Evolutionary conservation across 1,140 invertebrate species (phyloP).

Genomic region (Diabrotica undecimpunctata): DNA sequence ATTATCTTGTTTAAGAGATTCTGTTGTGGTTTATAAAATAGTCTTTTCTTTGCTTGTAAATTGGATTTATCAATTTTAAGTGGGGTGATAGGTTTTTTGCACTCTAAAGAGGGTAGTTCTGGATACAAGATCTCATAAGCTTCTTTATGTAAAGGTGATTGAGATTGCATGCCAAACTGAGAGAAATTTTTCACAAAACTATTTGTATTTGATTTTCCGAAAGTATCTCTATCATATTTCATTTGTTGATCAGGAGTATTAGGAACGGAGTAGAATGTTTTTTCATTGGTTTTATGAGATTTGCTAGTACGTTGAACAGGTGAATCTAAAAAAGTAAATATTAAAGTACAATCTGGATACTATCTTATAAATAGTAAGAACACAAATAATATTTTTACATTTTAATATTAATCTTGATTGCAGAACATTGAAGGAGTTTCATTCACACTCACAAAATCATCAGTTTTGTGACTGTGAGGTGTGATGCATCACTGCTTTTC

Average conservation of each 20-base stretch:
- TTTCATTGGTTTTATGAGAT: not conserved
- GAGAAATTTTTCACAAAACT: conserved; percentile 23
- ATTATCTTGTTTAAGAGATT: conserved; percentile 24
- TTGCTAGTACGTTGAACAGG: not conserved
- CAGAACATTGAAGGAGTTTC: too few relatives aligned
- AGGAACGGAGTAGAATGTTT: conserved; percentile 17
- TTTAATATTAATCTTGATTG: too few relatives aligned
- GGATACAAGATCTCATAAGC: conserved; percentile 33
- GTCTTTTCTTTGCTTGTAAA: conserved; percentile 21
- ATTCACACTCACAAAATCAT: too few relatives aligned
- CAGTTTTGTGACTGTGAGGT: too few relatives aligned
- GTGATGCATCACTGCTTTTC: too few relatives aligned
- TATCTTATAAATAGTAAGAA: too few relatives aligned
- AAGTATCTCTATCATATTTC: conserved; percentile 6
- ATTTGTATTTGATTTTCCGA: conserved; percentile 16
- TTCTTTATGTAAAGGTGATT: conserved; percentile 32
- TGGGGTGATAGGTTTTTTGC: conserved; percentile 25
- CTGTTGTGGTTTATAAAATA: conserved; percentile 14
- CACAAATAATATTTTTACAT: not conserved
- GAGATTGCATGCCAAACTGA: conserved; percentile 20
- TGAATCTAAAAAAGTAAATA: not conserved
- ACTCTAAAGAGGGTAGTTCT: conserved; percentile 23
- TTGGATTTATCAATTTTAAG: conserved; percentile 25
- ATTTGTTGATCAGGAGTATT: conserved; percentile 27
- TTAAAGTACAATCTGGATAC: not conserved